Conservation (phyloP, 2,797 vertebrate species). For the Intellagama lesueurii region DNA sequence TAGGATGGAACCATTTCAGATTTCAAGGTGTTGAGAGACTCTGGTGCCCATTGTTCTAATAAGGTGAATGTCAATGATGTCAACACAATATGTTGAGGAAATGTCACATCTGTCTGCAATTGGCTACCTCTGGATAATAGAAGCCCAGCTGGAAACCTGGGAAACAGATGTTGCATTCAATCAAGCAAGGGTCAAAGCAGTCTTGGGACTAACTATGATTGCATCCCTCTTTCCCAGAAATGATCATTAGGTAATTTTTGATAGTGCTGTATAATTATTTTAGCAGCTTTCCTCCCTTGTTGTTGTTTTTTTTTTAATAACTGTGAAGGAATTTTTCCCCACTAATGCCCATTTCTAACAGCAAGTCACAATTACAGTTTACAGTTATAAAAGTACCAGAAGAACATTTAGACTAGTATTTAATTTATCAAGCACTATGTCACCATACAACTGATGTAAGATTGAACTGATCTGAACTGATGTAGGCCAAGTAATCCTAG, state of each 20-base stretch:
- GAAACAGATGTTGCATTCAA: slow-evolving; percentile 83
- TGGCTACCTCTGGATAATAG: slow-evolving; percentile 77
- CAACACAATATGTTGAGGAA: slow-evolving; percentile 74
- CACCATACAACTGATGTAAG: background rate
- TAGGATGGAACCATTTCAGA: slow-evolving; percentile 52
- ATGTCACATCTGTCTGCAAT: slow-evolving; percentile 81
- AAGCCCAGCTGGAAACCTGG: slow-evolving; percentile 78
- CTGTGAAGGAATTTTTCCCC: background rate
- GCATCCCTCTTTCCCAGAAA: slow-evolving; percentile 56
- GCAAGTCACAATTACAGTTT: slow-evolving; percentile 5
- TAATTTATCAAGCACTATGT: background rate
- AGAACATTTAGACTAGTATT: no score
- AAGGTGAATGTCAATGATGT: slow-evolving; percentile 78
- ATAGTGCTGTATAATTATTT: slow-evolving; percentile 62
- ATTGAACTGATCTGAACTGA: no score
- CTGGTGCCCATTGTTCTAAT: slow-evolving; percentile 75
- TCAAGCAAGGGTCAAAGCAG: slow-evolving; percentile 78
- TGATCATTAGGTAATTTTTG: slow-evolving; percentile 51
- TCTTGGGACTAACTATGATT: slow-evolving; percentile 70
- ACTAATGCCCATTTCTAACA: slow-evolving; percentile 30
- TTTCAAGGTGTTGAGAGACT: slow-evolving; percentile 76
- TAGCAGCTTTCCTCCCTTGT: slow-evolving; percentile 54
- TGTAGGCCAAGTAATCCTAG: background rate
- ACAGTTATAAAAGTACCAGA: background rate
- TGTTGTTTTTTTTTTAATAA: background rate